Evolutionary conservation across 2,113 vertebrate genomes (phyloP).

Genomic region (Laterallus jamaicensis): DNA sequence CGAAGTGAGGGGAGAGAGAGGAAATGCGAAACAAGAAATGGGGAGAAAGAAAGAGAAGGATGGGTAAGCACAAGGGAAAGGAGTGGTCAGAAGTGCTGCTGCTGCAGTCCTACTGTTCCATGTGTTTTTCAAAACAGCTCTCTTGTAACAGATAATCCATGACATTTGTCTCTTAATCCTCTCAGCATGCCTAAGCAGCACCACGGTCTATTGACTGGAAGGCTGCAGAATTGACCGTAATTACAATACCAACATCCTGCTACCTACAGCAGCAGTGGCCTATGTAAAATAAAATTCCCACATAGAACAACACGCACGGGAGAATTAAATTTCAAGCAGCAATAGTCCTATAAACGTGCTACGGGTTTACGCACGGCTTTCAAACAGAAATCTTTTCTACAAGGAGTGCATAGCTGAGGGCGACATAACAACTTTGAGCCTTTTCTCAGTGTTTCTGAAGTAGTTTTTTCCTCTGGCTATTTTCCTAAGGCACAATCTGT

Average conservation of each 20-base stretch:
- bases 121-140: neutral
- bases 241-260: neutral
- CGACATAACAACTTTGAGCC: neutral
- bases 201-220: neutral
- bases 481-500: slow-evolving; percentile 55
- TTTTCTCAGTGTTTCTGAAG: slow-evolving; percentile 8
- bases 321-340: neutral
- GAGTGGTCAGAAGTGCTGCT: neutral
- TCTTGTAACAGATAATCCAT: neutral
- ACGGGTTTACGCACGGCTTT: neutral
- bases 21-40: neutral
- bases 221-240: neutral
- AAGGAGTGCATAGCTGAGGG: neutral
- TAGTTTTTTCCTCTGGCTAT: slow-evolving; percentile 32
- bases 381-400: neutral
- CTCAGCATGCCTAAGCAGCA: neutral
- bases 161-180: slow-evolving; percentile 8
- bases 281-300: neutral
- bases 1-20: neutral
- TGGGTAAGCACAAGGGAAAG: neutral
- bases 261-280: neutral
- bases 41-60: neutral
- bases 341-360: neutral
- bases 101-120: neutral
- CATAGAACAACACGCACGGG: neutral